phyloP scores from a whole-genome alignment of 2,797 vertebrate species.

The Mionectes olivaceus region DNA sequence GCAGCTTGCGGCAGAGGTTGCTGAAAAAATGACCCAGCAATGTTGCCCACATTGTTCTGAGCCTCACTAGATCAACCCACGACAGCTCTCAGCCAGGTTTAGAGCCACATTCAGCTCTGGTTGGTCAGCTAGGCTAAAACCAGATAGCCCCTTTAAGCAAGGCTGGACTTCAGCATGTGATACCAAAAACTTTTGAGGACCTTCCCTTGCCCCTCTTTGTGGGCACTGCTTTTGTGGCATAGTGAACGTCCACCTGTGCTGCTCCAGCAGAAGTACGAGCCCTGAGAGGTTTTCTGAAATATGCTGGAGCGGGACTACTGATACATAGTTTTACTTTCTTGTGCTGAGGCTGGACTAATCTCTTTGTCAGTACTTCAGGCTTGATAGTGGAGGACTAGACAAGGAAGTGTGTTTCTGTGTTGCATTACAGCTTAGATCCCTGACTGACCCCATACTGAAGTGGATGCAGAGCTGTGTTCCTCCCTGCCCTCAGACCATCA shows the following conservation, averaged over 20 bases:
- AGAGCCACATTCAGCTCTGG: not conserved
- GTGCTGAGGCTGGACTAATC: not conserved
- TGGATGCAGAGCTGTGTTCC: not conserved
- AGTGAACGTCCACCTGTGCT: not conserved
- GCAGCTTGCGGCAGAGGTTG: not conserved
- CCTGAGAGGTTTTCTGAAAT: not conserved
- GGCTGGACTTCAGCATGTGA: not conserved
- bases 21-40: not conserved
- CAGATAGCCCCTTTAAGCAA: not conserved
- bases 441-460: not conserved
- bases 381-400: not conserved
- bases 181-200: not conserved
- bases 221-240: not conserved
- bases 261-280: accelerated
- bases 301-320: not conserved
- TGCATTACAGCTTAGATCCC: not conserved
- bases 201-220: not conserved
- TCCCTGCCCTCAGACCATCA: not conserved
- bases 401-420: not conserved
- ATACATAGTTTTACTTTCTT: not conserved
- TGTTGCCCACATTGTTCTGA: accelerated
- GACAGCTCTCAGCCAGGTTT: not conserved
- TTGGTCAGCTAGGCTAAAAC: not conserved
- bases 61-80: accelerated
- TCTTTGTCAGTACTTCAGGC: not conserved